Conservation (phyloP, 2,113 vertebrate species). For the Phaethornis superciliosus region DNA sequence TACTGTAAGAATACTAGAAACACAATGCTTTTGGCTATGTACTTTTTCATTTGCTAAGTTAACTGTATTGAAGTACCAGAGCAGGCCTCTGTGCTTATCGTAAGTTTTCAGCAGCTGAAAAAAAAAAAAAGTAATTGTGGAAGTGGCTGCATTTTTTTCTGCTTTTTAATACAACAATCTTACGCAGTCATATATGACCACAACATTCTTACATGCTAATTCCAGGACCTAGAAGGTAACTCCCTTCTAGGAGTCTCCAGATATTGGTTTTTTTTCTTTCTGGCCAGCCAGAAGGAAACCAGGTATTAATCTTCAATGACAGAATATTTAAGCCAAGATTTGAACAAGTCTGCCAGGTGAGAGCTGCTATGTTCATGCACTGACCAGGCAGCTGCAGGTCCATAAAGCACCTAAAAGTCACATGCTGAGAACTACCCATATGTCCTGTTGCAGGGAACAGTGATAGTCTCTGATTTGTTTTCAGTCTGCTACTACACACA, state of each 20-base stretch:
- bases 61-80: background rate
- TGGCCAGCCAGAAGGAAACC: background rate
- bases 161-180: background rate
- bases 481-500: background rate
- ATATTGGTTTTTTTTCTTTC: background rate
- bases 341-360: background rate
- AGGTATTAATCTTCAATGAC: background rate
- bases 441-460: background rate
- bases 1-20: background rate
- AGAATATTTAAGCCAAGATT: background rate
- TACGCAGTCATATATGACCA: background rate
- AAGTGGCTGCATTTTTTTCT: background rate
- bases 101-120: background rate
- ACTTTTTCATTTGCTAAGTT: background rate
- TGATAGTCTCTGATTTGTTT: background rate
- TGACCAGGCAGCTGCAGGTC: background rate
- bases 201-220: background rate
- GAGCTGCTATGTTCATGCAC: background rate
- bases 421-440: background rate
- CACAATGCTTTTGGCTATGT: background rate
- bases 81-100: background rate
- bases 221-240: background rate
- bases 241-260: background rate
- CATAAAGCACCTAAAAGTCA: background rate
- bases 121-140: background rate